Base-by-base conservation (phyloP, 2,113 vertebrate species). In the Danio rerio region DNA sequence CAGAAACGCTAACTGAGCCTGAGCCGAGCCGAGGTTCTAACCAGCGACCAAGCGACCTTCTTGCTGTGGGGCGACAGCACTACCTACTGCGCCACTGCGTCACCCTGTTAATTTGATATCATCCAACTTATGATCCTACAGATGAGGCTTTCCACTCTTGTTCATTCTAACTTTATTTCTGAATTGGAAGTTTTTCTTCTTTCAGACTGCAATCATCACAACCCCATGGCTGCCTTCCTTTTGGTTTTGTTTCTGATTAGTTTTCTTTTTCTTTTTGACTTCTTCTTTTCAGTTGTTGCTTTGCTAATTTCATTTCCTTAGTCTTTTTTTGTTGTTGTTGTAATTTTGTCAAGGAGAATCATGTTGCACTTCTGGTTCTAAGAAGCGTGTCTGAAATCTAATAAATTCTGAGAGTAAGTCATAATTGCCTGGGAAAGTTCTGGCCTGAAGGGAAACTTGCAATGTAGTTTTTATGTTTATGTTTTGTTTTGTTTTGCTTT, bases 201-300 rank as follows among this genome's bases (percentile, higher is more conserved):
- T 74, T 16, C 10, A 42, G 15, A 11, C 52, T 42, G 31, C 6
- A 74, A 43, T 43, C 12, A 40, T 47, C n/a, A 9, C 9, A 6
- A 9, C 5, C 16, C 16, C 42, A 40, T 6, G 47, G 56, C 16
- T 11, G 43, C 6, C 16, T 59, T 59, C 40, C 53, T 75, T 40
- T 59, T 6, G 10, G 16, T 45, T 72, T 75, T 75, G 72, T 75
- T 20, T 16, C 72, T 74, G 31, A 42, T 74, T 9, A 45, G 53
- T 75, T 75, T 56, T 18, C 0, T 18, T 56, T 74, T 20, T 45
- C 1, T 9, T 47, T 59, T 47, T 9, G 42, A 9, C 72, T 75
- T 59, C 72, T 20, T 59, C 72, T 75, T 75, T 75, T 75, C 55
- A 75, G 20, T 20, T 47, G 11, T 47, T 6, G 10, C 16, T 18